These are phyloP conservation scores for Caranx melampygus DNA, from an alignment of 2,113 vertebrate genomes.

Conservation along the genomic window DNA sequence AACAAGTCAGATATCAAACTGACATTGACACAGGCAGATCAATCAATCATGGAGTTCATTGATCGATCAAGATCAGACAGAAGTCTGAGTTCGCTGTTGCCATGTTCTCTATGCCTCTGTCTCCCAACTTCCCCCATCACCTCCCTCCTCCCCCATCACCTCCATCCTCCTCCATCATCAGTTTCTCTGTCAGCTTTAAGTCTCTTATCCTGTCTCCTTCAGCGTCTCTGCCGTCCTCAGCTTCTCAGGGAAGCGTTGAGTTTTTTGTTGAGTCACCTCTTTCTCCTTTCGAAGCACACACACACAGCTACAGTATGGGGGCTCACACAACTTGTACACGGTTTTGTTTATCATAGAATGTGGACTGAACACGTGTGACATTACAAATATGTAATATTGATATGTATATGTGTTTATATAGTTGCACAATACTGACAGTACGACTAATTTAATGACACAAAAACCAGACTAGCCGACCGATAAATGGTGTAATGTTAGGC, in stretches of 20 bases:
- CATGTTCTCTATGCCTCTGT: neutral
- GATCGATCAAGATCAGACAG: too few relatives aligned
- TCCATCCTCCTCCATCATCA: neutral
- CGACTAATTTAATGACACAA: too few relatives aligned
- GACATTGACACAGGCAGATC: too few relatives aligned
- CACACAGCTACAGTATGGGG: neutral
- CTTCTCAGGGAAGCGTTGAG: constrained; percentile 16
- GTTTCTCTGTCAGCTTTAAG: constrained; percentile 26
- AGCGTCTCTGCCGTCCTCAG: neutral
- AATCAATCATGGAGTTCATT: too few relatives aligned
- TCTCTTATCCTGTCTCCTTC: constrained; percentile 22
- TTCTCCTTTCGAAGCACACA: neutral
- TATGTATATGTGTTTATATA: too few relatives aligned
- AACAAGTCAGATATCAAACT: too few relatives aligned
- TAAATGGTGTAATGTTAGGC: too few relatives aligned
- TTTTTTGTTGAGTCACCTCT: constrained; percentile 40
- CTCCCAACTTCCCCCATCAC: neutral
- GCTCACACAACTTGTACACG: neutral
- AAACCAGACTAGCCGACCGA: too few relatives aligned
- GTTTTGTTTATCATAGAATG: neutral
- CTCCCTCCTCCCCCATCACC: neutral
- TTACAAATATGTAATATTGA: too few relatives aligned
- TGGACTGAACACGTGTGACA: neutral
- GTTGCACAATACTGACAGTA: too few relatives aligned
- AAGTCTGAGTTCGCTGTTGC: neutral